Evolutionary conservation across 2,888 invertebrate genomes (phyloP), one percentile per base, ranked within the genome.

Genomic region (Cerastis rubricosa): DNA sequence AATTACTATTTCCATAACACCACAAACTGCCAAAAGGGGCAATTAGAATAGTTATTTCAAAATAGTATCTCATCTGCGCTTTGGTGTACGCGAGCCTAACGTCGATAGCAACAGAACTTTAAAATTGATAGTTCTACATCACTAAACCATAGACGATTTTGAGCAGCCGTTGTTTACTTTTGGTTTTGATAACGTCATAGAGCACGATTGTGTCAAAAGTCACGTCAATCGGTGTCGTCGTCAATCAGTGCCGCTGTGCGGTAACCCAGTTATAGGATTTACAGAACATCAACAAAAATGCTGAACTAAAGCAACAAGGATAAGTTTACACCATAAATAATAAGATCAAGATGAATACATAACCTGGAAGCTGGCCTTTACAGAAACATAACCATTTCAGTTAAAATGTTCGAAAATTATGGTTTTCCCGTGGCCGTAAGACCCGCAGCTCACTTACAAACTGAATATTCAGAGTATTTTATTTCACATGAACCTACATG

Each of bases 61-160:
- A 47, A 47, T 17, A 0, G 47, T 49, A 19, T 17, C 6, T 6
- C 17, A 19, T 49, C 47, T 49, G 17, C 47, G 6, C 47, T 49
- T 49, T 25, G n/a, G 54, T 11, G 54, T 57, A 17, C n/a, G n/a
- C 54, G 11, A n/a, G n/a, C 54, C 12, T 12, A 57, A 57, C 25
- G 25, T 54, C 54, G n/a, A 25, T 14, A 57, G 12, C 59, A 64
- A 43, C 14, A 40, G n/a, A 64, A n/a, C 14, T n/a, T 14, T 3
- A 8, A n/a, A 43, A 14, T 19, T 19, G 17, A 29, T 9, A 59
- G 14, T 43, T 43, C 17, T n/a, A 35, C 64, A 64, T n/a, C 35
- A n/a, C n/a, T 64, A 43, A 22, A 64, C 43, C 64, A 64, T 17
- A 64, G 12, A 64, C 43, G 43, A 64, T 25, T 59, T 64, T 43